Conservation (phyloP, 2,888 invertebrate species). For the Anthophora plumipes region DNA sequence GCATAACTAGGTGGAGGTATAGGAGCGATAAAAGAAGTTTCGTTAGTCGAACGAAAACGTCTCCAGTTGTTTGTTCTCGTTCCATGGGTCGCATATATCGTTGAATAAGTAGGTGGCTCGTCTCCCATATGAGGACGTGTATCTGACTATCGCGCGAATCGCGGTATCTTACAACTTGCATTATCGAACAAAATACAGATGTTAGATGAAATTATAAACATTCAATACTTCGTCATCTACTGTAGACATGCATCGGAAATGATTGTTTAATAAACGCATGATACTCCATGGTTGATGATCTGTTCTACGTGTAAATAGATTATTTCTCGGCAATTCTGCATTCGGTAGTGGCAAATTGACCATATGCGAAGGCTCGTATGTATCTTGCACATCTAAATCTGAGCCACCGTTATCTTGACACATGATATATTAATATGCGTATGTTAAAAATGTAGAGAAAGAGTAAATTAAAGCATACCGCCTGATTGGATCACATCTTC, state of each 20-base stretch:
- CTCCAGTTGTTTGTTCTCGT: slow-evolving; percentile 20
- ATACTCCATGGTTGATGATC: slow-evolving; percentile 42
- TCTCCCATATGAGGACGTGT: slow-evolving; percentile 36
- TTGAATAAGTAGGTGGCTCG: slow-evolving; percentile 66
- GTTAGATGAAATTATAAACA: slow-evolving; percentile 12
- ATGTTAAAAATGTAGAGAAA: background rate
- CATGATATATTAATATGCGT: background rate
- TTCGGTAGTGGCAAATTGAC: background rate
- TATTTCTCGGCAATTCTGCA: background rate
- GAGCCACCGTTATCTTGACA: slow-evolving; percentile 24
- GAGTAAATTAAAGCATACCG: slow-evolving; percentile 5
- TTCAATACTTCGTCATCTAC: slow-evolving; percentile 46
- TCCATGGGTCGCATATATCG: slow-evolving; percentile 45
- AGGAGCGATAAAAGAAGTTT: slow-evolving; percentile 55
- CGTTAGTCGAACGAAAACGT: slow-evolving; percentile 28
- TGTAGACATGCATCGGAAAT: slow-evolving; percentile 34
- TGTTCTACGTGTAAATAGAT: background rate
- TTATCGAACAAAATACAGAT: background rate
- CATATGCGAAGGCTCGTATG: background rate
- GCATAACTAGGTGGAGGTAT: slow-evolving; percentile 66
- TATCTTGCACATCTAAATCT: slow-evolving; percentile 16
- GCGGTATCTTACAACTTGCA: slow-evolving; percentile 14
- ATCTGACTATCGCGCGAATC: slow-evolving; percentile 23
- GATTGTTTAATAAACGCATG: slow-evolving; percentile 12
- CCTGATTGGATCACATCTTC: slow-evolving; percentile 13